Base-by-base conservation (phyloP, 2,888 invertebrate genomes). In the Trilocha varians region DNA sequence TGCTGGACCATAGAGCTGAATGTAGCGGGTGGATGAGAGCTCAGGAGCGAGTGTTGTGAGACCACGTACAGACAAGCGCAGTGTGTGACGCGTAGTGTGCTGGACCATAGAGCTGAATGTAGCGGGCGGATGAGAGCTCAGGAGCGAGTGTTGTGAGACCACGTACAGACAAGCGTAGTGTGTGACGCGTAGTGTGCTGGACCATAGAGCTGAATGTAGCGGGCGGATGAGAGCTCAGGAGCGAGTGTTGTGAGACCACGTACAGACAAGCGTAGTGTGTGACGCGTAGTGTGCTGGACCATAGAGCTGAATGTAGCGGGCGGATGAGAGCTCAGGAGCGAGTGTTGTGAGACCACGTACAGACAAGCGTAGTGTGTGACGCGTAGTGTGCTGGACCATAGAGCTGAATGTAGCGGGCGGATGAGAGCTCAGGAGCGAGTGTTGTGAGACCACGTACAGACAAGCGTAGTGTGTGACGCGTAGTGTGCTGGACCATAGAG, bases 361-460 rank as follows among this genome's bases (percentile, higher is more conserved):
- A 25, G 25, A 25, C 11, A 25, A 25, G 25, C 25, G 25, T 25
- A 25, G 4, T 18, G 4, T 6, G 25, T 25, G 11, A n/a, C n/a
- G n/a, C n/a, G n/a, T n/a, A n/a, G n/a, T n/a, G n/a, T n/a, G n/a
- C n/a, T n/a, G n/a, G n/a, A n/a, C n/a, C n/a, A n/a, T n/a, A 25
- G 4, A 25, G 25, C 2, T 25, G 25, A 25, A 25, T 25, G 25
- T 25, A 11, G 11, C 11, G 11, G 11, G 4, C 11, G 3, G 1
- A 25, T 25, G 25, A 25, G 4, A 25, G 5, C 1, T 4, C 4
- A 25, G 25, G 5, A 25, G 25, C 25, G 38, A 25, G 25, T 13
- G 37, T 16, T n/a, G 36, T 37, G 37, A 18, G 18, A 37, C 13
- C 37, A 37, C 25, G 37, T 37, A 37, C 36, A n/a, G n/a, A n/a